Conservation (phyloP, 2,888 invertebrate genomes). For the Barypeithes pellucidus region DNA sequence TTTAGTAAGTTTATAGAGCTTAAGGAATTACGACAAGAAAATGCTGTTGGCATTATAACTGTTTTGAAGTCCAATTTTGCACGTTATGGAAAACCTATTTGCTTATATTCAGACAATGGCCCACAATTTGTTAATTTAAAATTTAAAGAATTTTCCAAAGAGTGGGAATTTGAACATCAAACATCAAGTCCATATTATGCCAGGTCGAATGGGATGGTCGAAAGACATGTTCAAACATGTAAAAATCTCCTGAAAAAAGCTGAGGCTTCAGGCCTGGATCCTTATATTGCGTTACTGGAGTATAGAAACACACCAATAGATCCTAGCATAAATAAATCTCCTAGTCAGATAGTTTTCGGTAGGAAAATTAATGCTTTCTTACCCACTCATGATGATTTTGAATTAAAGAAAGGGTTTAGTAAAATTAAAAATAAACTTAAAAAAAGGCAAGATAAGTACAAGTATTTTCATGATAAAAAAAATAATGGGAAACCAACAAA, state of each 20-base stretch:
- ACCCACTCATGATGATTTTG: conserved; percentile 17
- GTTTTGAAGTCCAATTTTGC: neutral
- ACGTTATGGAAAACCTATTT: conserved; percentile 16
- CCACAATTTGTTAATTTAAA: conserved; percentile 35
- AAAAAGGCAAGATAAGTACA: conserved; percentile 13
- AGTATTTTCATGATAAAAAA: conserved; percentile 10
- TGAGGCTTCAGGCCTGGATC: conserved; percentile 24
- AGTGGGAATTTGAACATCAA: conserved; percentile 36
- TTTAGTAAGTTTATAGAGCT: conserved; percentile 38
- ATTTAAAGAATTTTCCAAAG: conserved; percentile 34
- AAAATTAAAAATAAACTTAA: neutral
- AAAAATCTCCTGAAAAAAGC: conserved; percentile 40
- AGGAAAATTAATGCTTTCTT: neutral
- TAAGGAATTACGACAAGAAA: conserved; percentile 19
- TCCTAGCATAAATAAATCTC: conserved; percentile 3
- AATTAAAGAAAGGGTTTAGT: neutral
- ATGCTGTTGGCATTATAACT: neutral
- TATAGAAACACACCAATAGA: conserved; percentile 20
- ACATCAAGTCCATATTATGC: conserved; percentile 36
- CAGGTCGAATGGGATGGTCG: conserved; percentile 43
- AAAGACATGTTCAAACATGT: conserved; percentile 34
- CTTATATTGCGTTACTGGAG: conserved; percentile 19
- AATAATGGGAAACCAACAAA: neutral
- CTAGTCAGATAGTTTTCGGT: conserved; percentile 18
- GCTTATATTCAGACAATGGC: conserved; percentile 33